Base-by-base conservation (phyloP, 2,888 invertebrate species). In the Ariolimax columbianus region DNA sequence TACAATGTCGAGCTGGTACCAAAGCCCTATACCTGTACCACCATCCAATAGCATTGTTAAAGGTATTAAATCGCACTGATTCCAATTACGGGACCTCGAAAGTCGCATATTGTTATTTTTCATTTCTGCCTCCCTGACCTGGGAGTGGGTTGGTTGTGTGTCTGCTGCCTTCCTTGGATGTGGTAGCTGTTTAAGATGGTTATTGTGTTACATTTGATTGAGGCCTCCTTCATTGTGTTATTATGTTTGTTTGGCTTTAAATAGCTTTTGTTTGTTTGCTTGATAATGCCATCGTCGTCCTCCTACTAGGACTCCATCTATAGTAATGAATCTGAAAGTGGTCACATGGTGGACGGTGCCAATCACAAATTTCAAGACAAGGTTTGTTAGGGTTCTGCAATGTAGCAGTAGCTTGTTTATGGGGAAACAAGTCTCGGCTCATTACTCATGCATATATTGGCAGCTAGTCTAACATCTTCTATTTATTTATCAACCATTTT, bases 351-450 rank as follows among this genome's bases (percentile, higher is more conserved):
- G 75, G 66, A 83, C 2, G 33, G 36, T 63, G 66, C 40, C 14
- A 40, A 72, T 4, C 63, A 75, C 1, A 43, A 40, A 23, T 66
- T 43, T 83, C 63, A 83, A 63, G 72, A 83, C 40, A 30, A 83
- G 83, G 83, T 83, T 83, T 83, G 83, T 83, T 36, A 38, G 70
- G 66, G 17, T 51, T 51, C 33, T 66, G n/a, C n/a, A n/a, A 23
- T 2, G 14, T 77, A 3, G 2, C 26, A 30, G n/a, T 72, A 38
- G 38, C 23, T 77, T 38, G 59, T 63, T 26, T 6, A n/a, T 78
- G 78, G 40, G 78, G 38, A 47, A 33, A 36, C 51, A 9, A 23
- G 6, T 75, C 30, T 75, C n/a, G 26, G 6, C 30, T n/a, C 11
- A 33, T 30, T 66, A 14, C 33, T 66, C 14, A 66, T 17, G 7